phyloP scores from a whole-genome alignment of 2,888 invertebrate species.

The Cerceris ruficornis region DNA sequence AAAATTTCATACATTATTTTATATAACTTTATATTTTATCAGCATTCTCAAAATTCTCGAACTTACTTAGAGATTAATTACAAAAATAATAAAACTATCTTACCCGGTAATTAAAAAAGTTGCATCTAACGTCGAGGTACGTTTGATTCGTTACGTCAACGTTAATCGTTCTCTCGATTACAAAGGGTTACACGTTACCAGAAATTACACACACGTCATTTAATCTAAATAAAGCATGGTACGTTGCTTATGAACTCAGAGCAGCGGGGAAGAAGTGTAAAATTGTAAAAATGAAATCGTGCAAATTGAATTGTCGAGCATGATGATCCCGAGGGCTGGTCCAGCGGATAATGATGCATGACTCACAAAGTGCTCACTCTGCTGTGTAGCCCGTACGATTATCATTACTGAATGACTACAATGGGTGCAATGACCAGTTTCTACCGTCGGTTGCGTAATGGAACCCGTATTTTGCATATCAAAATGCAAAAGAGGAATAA shows the following conservation, averaged over 20 bases:
- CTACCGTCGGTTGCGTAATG: slow-evolving; percentile 41
- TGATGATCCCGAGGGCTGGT: slow-evolving; percentile 53
- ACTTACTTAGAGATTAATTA: too few relatives aligned
- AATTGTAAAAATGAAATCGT: slow-evolving; percentile 25
- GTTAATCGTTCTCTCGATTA: too few relatives aligned
- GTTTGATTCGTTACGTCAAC: too few relatives aligned
- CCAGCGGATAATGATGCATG: slow-evolving; percentile 60
- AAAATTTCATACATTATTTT: too few relatives aligned
- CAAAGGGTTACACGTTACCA: background rate
- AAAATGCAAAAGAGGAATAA: slow-evolving; percentile 31
- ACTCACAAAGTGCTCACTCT: slow-evolving; percentile 67
- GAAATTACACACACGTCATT: background rate
- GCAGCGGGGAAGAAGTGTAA: slow-evolving; percentile 6
- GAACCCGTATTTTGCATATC: slow-evolving; percentile 44
- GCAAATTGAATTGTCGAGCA: slow-evolving; percentile 38
- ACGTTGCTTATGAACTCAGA: slow-evolving; percentile 8
- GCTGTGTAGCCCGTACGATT: slow-evolving; percentile 63
- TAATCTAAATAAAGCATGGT: background rate
- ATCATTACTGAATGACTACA: slow-evolving; percentile 57
- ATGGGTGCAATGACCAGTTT: slow-evolving; percentile 54
- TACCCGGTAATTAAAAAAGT: too few relatives aligned
- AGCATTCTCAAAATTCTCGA: too few relatives aligned
- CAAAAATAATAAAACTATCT: too few relatives aligned
- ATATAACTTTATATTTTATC: too few relatives aligned
- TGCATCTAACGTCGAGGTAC: too few relatives aligned